Evolutionary conservation across 2,113 vertebrate genomes (phyloP).

Genomic region (Abramis brama): DNA sequence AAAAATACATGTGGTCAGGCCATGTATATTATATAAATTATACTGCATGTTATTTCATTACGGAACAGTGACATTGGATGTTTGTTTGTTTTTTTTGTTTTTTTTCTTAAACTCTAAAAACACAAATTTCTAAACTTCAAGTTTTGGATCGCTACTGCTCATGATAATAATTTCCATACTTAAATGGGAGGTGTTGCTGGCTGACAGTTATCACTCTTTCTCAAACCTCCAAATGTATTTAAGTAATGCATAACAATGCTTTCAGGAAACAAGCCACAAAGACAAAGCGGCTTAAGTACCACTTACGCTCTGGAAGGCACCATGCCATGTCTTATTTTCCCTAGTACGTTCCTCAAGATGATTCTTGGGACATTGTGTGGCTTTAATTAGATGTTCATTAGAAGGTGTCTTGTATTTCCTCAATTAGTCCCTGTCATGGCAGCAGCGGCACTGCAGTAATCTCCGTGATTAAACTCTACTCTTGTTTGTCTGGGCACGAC

Average conservation of each 20-base stretch:
- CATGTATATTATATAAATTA: not conserved
- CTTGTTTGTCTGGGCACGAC: constrained; percentile 63
- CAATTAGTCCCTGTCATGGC: constrained; percentile 70
- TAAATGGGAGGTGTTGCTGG: not conserved
- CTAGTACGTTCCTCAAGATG: constrained; percentile 52
- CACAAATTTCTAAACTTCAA: not conserved
- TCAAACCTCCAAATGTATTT: constrained; percentile 16
- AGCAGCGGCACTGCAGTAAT: constrained; percentile 60
- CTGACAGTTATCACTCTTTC: constrained; percentile 17
- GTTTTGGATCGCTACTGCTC: not conserved
- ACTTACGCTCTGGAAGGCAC: constrained; percentile 33
- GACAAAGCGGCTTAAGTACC: not conserved
- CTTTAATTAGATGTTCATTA: constrained; percentile 75
- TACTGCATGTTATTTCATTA: not conserved
- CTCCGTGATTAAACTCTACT: constrained; percentile 68
- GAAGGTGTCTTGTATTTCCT: constrained; percentile 70
- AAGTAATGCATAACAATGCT: constrained; percentile 15
- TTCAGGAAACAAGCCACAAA: constrained; percentile 16
- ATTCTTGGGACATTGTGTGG: constrained; percentile 63
- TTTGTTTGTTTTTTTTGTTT: not conserved
- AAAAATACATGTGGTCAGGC: not conserved
- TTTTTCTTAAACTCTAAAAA: not conserved
- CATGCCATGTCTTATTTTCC: constrained; percentile 45
- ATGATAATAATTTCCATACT: not conserved
- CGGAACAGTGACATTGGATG: not conserved